phyloP scores from a whole-genome alignment of 2,888 invertebrate species.

The Esperia sulphurella region DNA sequence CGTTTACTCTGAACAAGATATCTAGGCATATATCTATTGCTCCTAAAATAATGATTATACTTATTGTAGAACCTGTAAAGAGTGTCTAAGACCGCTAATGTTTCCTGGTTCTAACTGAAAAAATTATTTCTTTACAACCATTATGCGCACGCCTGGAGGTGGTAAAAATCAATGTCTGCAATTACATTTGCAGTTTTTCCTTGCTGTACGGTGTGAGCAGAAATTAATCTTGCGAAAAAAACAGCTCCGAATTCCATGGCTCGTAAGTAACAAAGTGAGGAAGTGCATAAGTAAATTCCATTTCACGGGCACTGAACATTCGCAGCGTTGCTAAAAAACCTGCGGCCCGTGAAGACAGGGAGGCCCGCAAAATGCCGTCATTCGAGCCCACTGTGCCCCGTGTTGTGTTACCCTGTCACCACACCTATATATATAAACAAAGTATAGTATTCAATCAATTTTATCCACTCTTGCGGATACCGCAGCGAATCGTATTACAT shows the following conservation, averaged over 20 bases:
- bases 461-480: constrained; percentile 59
- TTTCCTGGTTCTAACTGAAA: no score
- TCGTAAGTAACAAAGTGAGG: constrained; percentile 23
- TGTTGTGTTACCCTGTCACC: constrained; percentile 23
- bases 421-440: constrained; percentile 35
- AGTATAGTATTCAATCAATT: constrained; percentile 43
- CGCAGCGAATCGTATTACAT: constrained; percentile 63
- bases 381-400: constrained; percentile 21
- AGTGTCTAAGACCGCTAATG: no score
- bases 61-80: no score
- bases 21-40: no score
- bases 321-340: constrained; percentile 18
- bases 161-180: not conserved
- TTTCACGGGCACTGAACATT: constrained; percentile 36
- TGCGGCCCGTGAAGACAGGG: constrained; percentile 19
- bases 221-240: constrained; percentile 5
- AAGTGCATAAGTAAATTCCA: constrained; percentile 30
- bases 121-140: no score
- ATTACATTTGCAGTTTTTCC: not conserved
- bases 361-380: constrained; percentile 24
- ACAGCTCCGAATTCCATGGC: constrained; percentile 5
- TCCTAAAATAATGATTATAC: no score
- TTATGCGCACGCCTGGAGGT: not conserved
- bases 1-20: no score
- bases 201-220: not conserved